Evolutionary conservation across 2,797 vertebrate genomes (phyloP).

Genomic region (Chloroceryle amazona): DNA sequence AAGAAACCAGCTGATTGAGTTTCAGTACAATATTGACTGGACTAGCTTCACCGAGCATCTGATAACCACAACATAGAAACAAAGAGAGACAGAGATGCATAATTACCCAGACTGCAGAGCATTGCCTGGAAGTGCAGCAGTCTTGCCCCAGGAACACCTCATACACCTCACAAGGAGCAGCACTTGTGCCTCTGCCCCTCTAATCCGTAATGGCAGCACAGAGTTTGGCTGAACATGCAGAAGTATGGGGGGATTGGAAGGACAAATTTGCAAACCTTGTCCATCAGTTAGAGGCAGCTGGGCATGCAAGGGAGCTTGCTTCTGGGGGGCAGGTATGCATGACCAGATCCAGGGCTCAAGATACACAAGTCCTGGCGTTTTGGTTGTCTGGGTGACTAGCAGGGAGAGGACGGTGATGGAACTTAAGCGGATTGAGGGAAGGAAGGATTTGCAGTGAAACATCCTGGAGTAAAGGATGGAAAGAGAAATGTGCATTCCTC

Average conservation of each 20-base stretch:
- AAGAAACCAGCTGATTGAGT: slow-evolving; percentile 90
- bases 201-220: accelerated
- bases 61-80: neutral
- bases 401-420: neutral
- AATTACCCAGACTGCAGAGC: neutral
- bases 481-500: neutral
- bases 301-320: neutral
- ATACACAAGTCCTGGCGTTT: neutral
- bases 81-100: neutral
- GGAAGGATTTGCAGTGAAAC: neutral
- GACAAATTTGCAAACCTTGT: neutral
- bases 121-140: neutral
- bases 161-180: neutral
- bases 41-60: slow-evolving; percentile 85
- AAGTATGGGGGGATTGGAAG: neutral
- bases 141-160: neutral
- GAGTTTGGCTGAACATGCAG: neutral
- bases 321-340: neutral
- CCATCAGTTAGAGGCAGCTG: neutral
- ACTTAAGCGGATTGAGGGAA: neutral
- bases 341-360: neutral
- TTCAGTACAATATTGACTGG: slow-evolving; percentile 82
- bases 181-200: neutral
- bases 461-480: neutral
- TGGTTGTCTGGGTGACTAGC: neutral